Evolutionary conservation across 1,140 invertebrate species (phyloP), one percentile per base, ranked within the genome.

Genomic region (Drosophila fuyamai): DNA sequence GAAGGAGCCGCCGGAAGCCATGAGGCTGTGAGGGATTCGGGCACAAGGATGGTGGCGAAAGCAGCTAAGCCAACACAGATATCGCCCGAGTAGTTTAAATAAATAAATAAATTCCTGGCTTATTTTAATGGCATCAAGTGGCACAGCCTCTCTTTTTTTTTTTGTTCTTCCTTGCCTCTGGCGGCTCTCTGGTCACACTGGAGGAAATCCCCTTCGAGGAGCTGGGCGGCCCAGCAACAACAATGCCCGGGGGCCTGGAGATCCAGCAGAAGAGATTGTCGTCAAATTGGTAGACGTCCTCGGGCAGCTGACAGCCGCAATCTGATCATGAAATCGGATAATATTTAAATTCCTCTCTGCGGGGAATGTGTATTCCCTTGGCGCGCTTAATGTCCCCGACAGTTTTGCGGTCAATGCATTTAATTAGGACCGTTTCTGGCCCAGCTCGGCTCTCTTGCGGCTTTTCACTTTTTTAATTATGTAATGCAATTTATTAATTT

Each of bases 51-150:
- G 51, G 12, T 2, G 65, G 47, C 32, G 13, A 40, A 46, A 12
- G 56, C 71, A 61, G 57, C 80, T 65, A 83, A 79, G 60, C 44
- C 62, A 67, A 67, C 60, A 76, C 60, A 51, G 81, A 84, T 83
- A 84, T 72, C 61, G 71, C 61, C 59, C n/a, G 54, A 84, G 62
- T 67, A 76, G 80, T 76, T 76, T 80, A 67, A 84, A 84, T 76
- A 83, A 79, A 81, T 82, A 81, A 79, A 83, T 65, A 79, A 80
- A 84, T 76, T 57, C 60, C 57, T 59, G 58, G 50, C 60, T 75
- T 82, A 63, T 65, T 79, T 68, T 43, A 63, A 62, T 71, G 58
- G 54, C 53, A 68, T 68, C 46, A 68, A 58, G 63, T 72, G 35
- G 54, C 63, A 32, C 23, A 57, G 43, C 14, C 16, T 38, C 35